phyloP scores from a whole-genome alignment of 2,888 invertebrate species.

The Neocrepidodera transversa region DNA sequence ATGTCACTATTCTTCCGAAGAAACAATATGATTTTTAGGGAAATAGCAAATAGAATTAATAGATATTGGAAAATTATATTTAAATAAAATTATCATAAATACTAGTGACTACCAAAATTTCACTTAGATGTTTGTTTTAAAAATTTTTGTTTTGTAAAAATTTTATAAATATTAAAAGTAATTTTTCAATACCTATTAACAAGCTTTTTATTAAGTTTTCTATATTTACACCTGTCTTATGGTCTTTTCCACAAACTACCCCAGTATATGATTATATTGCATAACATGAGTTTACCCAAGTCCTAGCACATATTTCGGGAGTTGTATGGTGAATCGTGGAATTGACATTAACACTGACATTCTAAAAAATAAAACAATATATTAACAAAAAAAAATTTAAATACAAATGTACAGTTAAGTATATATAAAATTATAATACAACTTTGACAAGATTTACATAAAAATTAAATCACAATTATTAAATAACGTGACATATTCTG shows the following conservation, averaged over 20 bases:
- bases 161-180: too few species aligned
- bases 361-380: slow-evolving; percentile 72
- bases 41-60: too few species aligned
- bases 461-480: not conserved
- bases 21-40: too few species aligned
- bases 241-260: too few species aligned
- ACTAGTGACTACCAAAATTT: too few species aligned
- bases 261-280: not conserved
- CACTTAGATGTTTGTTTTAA: too few species aligned
- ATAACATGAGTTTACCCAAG: slow-evolving; percentile 65
- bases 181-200: not conserved
- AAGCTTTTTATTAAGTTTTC: not conserved
- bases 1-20: too few species aligned
- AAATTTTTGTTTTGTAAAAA: too few species aligned
- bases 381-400: not conserved
- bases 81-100: too few species aligned
- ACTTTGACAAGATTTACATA: not conserved
- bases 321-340: slow-evolving; percentile 80
- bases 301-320: slow-evolving; percentile 87
- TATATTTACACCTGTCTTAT: not conserved
- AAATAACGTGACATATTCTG: not conserved
- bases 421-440: not conserved
- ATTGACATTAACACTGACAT: slow-evolving; percentile 87
- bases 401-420: not conserved
- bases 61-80: too few species aligned